These are phyloP conservation scores for Labia minor DNA, from an alignment of 2,888 invertebrate species.

Conservation along the genomic window DNA sequence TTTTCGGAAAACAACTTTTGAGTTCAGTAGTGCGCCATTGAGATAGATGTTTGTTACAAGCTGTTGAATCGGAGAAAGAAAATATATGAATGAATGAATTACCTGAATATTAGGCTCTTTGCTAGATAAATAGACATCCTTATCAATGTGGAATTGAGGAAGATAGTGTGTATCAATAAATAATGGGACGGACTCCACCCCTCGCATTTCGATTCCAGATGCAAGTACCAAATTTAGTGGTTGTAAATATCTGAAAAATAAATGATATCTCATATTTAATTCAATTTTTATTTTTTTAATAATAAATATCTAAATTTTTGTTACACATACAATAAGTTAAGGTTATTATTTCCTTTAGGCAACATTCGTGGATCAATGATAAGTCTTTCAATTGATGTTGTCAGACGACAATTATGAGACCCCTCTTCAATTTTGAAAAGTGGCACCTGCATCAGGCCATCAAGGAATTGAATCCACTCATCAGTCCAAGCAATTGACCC, in stretches of 20 bases:
- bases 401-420: conserved; percentile 36
- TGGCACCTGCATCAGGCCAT: conserved; percentile 45
- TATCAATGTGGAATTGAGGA: not conserved
- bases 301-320: too few species aligned
- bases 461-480: conserved; percentile 48
- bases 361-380: conserved; percentile 37
- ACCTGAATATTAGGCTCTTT: not conserved
- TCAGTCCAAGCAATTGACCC: conserved; percentile 41
- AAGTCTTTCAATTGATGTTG: conserved; percentile 39
- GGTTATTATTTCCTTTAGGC: conserved; percentile 13
- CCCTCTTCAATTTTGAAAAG: conserved; percentile 35
- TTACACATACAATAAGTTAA: too few species aligned
- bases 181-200: not conserved
- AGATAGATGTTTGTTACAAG: too few species aligned
- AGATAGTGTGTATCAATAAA: not conserved
- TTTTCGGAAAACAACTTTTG: too few species aligned
- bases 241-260: not conserved
- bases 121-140: not conserved
- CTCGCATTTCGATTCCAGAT: not conserved
- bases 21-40: too few species aligned
- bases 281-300: too few species aligned
- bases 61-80: too few species aligned
- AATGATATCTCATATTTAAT: too few species aligned
- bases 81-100: not conserved
- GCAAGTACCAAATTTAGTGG: not conserved